Evolutionary conservation across 2,113 vertebrate genomes (phyloP).

Genomic region (Platysteira castanea): DNA sequence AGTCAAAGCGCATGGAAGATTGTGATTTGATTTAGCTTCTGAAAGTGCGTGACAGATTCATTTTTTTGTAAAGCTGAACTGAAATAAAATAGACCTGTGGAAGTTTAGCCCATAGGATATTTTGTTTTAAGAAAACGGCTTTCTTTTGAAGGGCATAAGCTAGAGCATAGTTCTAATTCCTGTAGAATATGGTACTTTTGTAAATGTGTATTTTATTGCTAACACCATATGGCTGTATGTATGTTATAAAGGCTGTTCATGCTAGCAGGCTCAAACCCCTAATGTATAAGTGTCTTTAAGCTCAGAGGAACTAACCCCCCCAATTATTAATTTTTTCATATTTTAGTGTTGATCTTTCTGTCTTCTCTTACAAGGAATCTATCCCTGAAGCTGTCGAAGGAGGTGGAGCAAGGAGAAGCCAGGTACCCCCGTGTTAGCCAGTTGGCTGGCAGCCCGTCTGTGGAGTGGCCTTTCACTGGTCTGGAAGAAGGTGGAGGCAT

Average conservation of each 20-base stretch:
- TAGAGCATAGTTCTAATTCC: not conserved
- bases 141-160: not conserved
- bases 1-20: not conserved
- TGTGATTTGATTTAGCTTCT: not conserved
- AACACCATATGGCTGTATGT: not conserved
- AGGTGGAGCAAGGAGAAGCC: constrained; percentile 69
- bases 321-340: not conserved
- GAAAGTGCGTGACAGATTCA: not conserved
- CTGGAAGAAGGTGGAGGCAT: constrained; percentile 83
- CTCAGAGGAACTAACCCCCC: not conserved
- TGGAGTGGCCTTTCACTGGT: constrained; percentile 77
- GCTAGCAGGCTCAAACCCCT: not conserved
- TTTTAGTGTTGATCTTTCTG: not conserved
- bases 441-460: constrained; percentile 69
- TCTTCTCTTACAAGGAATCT: constrained; percentile 67
- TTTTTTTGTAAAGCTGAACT: not conserved
- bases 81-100: not conserved
- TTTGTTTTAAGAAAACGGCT: not conserved
- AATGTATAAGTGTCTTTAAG: not conserved
- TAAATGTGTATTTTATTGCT: not conserved
- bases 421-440: constrained; percentile 57
- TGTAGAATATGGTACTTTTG: not conserved
- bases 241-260: not conserved
- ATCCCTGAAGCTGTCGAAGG: constrained; percentile 76
- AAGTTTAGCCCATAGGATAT: not conserved